phyloP scores from a whole-genome alignment of 2,888 invertebrate genomes.

The Deladenus siricidicola region DNA sequence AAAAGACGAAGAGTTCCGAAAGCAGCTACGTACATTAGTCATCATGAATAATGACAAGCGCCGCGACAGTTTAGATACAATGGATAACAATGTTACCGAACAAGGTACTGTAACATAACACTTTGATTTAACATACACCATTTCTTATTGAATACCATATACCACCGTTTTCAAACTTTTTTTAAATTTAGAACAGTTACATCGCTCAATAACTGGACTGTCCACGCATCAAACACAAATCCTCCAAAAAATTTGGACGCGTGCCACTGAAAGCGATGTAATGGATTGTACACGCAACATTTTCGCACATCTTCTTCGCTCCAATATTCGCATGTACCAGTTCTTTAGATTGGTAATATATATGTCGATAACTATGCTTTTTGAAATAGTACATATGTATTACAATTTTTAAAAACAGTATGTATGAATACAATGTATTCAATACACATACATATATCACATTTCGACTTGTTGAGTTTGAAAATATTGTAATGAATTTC shows the following conservation, averaged over 20 bases:
- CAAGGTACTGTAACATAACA: not conserved
- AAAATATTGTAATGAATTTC: too few species aligned
- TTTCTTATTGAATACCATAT: too few species aligned
- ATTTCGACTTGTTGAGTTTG: too few species aligned
- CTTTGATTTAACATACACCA: not conserved
- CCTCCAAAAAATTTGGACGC: conserved; percentile 33
- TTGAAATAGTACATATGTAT: not conserved
- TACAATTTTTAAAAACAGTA: too few species aligned
- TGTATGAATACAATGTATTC: too few species aligned
- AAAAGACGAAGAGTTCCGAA: conserved; percentile 5
- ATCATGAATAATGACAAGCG: conserved; percentile 1
- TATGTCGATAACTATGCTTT: not conserved
- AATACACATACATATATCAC: too few species aligned
- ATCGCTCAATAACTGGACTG: conserved; percentile 12
- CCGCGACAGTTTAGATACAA: conserved; percentile 1
- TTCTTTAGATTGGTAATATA: conserved; percentile 21
- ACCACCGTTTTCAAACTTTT: too few species aligned
- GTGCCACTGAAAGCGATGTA: conserved; percentile 25
- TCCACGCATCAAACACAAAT: conserved; percentile 18
- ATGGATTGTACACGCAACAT: conserved; percentile 28
- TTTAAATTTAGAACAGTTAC: not conserved
- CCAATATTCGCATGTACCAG: conserved; percentile 26
- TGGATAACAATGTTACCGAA: conserved; percentile 5
- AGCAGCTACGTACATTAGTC: not conserved
- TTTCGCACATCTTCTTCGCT: conserved; percentile 28